Evolutionary conservation across 2,797 vertebrate genomes (phyloP).

Genomic region (Sebastes goodei): DNA sequence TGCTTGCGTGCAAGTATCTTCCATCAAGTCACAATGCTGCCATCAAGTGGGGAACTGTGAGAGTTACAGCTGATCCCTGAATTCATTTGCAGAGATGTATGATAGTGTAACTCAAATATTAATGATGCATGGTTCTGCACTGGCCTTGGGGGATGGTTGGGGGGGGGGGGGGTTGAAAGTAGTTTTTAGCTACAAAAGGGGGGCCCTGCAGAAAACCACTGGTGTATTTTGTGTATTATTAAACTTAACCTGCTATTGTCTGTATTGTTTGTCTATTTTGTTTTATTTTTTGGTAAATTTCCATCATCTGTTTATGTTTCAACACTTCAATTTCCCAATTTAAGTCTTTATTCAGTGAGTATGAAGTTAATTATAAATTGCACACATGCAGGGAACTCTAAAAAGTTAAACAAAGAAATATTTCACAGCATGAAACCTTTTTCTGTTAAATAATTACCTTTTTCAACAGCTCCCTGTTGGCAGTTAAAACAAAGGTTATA

Average conservation of each 20-base stretch:
- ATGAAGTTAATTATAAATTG: not conserved
- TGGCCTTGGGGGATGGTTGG: too few relatives aligned
- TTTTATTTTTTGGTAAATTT: not conserved
- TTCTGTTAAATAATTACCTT: not conserved
- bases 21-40: conserved; percentile 59
- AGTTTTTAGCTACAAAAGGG: too few relatives aligned
- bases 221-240: not conserved
- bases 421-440: not conserved
- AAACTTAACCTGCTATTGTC: not conserved
- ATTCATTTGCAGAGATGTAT: not conserved
- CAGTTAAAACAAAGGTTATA: not conserved
- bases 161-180: too few relatives aligned
- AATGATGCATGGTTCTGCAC: not conserved
- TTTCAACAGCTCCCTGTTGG: not conserved
- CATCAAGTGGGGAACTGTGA: conserved; percentile 54
- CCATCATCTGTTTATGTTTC: not conserved
- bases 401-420: not conserved
- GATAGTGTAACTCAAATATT: not conserved
- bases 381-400: not conserved
- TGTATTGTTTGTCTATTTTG: not conserved
- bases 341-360: not conserved
- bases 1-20: not conserved
- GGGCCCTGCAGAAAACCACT: too few relatives aligned
- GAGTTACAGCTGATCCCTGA: conserved; percentile 25
- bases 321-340: not conserved